A percentile compares a stretch with the other conserved stretches of the same genome.
Evolutionary conservation across 2,888 invertebrate genomes (phyloP).

Genomic region (Fabriciana adippe): DNA sequence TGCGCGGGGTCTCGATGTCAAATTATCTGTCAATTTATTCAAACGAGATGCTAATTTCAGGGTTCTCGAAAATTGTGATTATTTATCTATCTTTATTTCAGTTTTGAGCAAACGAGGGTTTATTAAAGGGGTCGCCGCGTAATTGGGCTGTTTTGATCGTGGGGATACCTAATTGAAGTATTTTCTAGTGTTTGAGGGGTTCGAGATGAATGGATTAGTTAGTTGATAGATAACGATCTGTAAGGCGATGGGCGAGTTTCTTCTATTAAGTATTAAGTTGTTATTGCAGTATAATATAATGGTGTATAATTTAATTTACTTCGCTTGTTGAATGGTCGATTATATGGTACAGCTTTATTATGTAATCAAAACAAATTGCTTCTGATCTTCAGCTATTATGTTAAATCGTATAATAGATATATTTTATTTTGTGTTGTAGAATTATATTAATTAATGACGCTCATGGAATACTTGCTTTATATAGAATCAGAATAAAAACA

Average conservation of each 20-base stretch:
- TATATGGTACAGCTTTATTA: conserved; percentile 11
- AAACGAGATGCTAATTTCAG: conserved; percentile 76
- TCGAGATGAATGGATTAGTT: conserved; percentile 73
- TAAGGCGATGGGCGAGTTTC: conserved; percentile 47
- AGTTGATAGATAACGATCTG: conserved; percentile 66
- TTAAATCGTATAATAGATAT: background rate
- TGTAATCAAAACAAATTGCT: conserved; percentile 17
- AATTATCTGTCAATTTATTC: conserved; percentile 75
- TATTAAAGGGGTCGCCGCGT: conserved; percentile 72
- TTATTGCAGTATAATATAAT: conserved; percentile 27
- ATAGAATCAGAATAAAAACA: background rate
- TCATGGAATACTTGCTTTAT: background rate
- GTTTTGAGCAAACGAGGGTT: conserved; percentile 69
- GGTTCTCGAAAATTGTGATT: conserved; percentile 74
- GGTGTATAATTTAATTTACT: conserved; percentile 33
- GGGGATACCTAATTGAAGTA: conserved; percentile 69
- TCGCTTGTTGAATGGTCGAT: conserved; percentile 31
- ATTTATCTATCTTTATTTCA: conserved; percentile 70
- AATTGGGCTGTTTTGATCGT: conserved; percentile 78
- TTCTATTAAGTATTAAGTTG: conserved; percentile 42
- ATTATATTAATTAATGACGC: background rate
- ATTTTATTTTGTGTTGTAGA: background rate
- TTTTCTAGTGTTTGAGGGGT: conserved; percentile 72
- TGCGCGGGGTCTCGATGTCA: conserved; percentile 59
- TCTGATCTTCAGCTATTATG: background rate